Evolutionary conservation across 2,113 vertebrate species (phyloP), one percentile per base, ranked within the genome.

Genomic region (Nematolebias whitei): DNA sequence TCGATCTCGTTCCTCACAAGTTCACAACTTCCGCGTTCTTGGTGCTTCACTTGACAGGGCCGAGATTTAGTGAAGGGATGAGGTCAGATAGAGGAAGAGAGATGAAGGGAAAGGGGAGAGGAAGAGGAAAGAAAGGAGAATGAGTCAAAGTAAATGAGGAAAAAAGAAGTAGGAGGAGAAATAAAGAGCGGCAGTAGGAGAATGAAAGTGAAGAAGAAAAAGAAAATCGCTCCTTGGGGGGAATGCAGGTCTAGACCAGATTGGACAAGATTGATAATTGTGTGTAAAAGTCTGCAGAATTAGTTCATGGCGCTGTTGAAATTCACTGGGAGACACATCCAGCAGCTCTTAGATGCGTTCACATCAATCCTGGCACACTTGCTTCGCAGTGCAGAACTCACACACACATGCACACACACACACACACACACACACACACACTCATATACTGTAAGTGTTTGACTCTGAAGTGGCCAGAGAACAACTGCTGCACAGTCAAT

Each of bases 1-100:
- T 93, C 87, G 91, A 92, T 93, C 89, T 72, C 81, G n/a, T 84
- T 82, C 76, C 85, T 90, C 87, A 84, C 87, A 89, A 90, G 90
- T 91, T 91, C 90, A 90, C 86, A 89, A 90, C 90, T 92, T 93
- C 88, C 84, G 71, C 77, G 84, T 90, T 91, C 85, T 86, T 69
- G 66, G 84, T 85, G 85, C 88, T 90, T 75, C 48, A 18, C 85
- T 86, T 91, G 92, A 91, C 91, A 91, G 85, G 57, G 68, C 65
- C 81, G 84, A 92, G 91, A 92, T 93, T 93, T 92, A 92, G 85
- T 71, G 76, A 78, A 80, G 68, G 86, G 91, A 88, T 90, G 89
- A 91, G 91, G 90, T 92, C 91, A 90, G 87, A 89, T 78, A 76
- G 75, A 71, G 78, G 76, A 74, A 87, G 85, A 84, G 72, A 67